phyloP scores from a whole-genome alignment of 2,888 invertebrate species.

The Amaurobius ferox region DNA sequence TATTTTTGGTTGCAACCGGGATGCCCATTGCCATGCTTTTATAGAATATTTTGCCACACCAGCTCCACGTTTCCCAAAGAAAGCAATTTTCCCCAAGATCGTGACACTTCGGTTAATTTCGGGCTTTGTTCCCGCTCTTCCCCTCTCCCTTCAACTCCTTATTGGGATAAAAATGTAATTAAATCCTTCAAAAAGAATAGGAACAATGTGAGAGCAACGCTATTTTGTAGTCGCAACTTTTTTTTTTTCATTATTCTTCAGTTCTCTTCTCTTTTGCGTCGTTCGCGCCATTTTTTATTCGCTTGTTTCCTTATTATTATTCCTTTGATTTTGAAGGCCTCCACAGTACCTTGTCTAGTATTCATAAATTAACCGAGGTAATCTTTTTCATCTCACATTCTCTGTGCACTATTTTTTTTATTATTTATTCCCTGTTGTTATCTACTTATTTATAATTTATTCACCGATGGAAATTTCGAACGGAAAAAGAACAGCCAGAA shows the following conservation, averaged over 20 bases:
- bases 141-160: neutral
- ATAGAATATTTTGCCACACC: neutral
- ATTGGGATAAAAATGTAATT: slow-evolving; percentile 60
- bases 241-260: slow-evolving; percentile 8
- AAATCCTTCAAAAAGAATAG: slow-evolving; percentile 33
- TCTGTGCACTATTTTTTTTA: slow-evolving; percentile 15
- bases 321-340: slow-evolving; percentile 26
- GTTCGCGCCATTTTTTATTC: neutral
- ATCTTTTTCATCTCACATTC: slow-evolving; percentile 49
- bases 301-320: slow-evolving; percentile 5
- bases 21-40: neutral
- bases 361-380: slow-evolving; percentile 67
- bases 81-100: neutral
- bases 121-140: slow-evolving; percentile 28
- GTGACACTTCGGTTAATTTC: slow-evolving; percentile 64
- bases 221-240: slow-evolving; percentile 15
- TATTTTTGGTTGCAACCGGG: neutral
- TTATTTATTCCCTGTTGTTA: slow-evolving; percentile 34
- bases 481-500: slow-evolving; percentile 1
- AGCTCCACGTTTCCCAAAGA: neutral
- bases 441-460: slow-evolving; percentile 69
- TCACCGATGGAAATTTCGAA: slow-evolving; percentile 27
- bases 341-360: slow-evolving; percentile 16
- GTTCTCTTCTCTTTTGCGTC: slow-evolving; percentile 2
- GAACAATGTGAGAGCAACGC: slow-evolving; percentile 34